Evolutionary conservation across 2,888 invertebrate species (phyloP), one percentile per base, ranked within the genome.

Genomic region (Athrips mouffetella): DNA sequence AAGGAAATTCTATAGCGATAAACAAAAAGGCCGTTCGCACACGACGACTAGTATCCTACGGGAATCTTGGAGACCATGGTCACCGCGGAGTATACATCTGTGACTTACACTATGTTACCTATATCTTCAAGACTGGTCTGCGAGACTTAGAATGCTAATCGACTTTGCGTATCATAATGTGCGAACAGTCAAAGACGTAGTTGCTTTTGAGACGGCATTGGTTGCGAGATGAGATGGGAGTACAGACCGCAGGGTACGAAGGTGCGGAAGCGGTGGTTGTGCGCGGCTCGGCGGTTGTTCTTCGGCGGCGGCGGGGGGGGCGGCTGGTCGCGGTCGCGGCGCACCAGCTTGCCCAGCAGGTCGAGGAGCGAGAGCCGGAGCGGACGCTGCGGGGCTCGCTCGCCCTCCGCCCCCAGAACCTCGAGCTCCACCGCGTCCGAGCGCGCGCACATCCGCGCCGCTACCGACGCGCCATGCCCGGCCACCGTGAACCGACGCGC

Each of bases 321-420:
- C 76, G 71, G 84, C 71, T 84, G 73, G 70, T 87, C 70, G 76
- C 84, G 77, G 74, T 86, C 76, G 71, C 89, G 79, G 61, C 90
- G 79, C 70, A 91, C 91, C 71, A 91, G 82, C 76, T 91, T 91
- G 63, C 91, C 91, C 60, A 92, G 86, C 65, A 91, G 89, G 55
- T 90, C 90, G 63, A 92, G 89, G 68, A 93, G 88, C 57, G 92
- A 92, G 73, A 92, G 91, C 63, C 92, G 89, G 65, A 92, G 89
- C 89, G 93, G 73, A 91, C 92, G 77, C 92, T 92, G 76, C 91
- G 93, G 57, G 91, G 91, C 60, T 91, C 93, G 93, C 90, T 92
- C 92, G 90, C 92, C 93, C 90, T 93, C 94, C 50, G 92, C 94
- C 59, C 93, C 94, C 92, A 94, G 94, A 80, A 86, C 76, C 93